Conservation (phyloP, 2,113 vertebrate species). For the Nerophis lumbriciformis region DNA sequence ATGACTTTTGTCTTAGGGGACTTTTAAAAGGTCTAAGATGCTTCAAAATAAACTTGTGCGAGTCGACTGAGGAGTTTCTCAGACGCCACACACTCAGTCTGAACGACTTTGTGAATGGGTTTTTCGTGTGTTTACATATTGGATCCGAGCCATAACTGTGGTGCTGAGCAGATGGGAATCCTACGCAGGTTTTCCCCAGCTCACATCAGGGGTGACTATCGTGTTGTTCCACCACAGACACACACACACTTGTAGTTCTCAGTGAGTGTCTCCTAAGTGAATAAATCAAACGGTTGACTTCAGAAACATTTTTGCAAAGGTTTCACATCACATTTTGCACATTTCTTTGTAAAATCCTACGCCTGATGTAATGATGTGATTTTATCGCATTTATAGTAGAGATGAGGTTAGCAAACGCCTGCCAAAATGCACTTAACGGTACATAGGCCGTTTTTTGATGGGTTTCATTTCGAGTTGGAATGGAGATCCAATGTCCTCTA, state of each 20-base stretch:
- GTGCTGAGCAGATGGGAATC: conserved; percentile 54
- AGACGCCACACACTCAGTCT: conserved; percentile 7
- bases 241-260: neutral
- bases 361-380: neutral
- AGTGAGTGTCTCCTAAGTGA: neutral
- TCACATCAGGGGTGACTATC: conserved; percentile 44
- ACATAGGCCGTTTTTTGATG: neutral
- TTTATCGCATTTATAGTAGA: conserved; percentile 2
- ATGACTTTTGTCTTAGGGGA: too few relatives aligned
- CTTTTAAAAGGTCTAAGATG: too few relatives aligned
- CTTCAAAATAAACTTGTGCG: too few relatives aligned
- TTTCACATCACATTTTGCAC: neutral
- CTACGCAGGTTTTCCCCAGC: conserved; percentile 49
- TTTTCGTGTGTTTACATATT: conserved; percentile 23
- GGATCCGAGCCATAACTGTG: conserved; percentile 43
- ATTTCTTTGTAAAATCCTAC: neutral
- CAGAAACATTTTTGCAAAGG: neutral
- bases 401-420: neutral
- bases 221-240: conserved; percentile 35
- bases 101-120: conserved; percentile 40
- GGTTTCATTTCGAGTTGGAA: neutral
- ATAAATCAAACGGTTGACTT: conserved; percentile 2
- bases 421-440: neutral
- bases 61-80: too few relatives aligned
- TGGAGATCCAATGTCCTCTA: neutral